Evolutionary conservation across 64 coral and sea anemone species (phyloP).

Genomic region (Acropora yongei): DNA sequence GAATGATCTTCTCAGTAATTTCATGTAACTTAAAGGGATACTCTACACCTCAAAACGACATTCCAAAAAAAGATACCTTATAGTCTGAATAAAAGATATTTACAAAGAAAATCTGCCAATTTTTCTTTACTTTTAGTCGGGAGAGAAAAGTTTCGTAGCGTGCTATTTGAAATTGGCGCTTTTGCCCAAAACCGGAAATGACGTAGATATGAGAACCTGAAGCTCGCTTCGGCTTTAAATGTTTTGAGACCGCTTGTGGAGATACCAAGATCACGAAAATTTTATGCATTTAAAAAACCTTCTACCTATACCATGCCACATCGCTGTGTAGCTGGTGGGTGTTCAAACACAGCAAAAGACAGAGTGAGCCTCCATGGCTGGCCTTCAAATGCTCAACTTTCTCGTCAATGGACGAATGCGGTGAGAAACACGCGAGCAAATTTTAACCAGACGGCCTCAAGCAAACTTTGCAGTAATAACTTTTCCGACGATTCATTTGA

Average conservation of each 20-base stretch:
- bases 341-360: slow-evolving; percentile 55
- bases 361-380: slow-evolving; percentile 47
- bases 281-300: not conserved
- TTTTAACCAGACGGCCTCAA: slow-evolving; percentile 44
- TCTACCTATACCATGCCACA: slow-evolving; percentile 30
- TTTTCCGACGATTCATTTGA: slow-evolving; percentile 42
- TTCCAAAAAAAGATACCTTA: slow-evolving; percentile 14
- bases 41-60: not conserved
- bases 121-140: slow-evolving; percentile 19
- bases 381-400: not conserved
- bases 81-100: slow-evolving; percentile 21
- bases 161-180: slow-evolving; percentile 2
- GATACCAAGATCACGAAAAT: not conserved
- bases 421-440: slow-evolving; percentile 50
- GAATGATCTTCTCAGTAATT: no score
- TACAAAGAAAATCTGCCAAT: slow-evolving; percentile 6
- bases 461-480: slow-evolving; percentile 53
- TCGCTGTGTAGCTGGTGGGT: slow-evolving; percentile 53
- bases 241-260: not conserved
- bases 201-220: slow-evolving; percentile 44
- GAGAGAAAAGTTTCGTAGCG: slow-evolving; percentile 1
- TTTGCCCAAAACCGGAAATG: slow-evolving; percentile 10
- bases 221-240: not conserved
- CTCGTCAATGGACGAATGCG: slow-evolving; percentile 42
- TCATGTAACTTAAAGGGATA: not conserved